These are phyloP conservation scores for Australoheros scitulus DNA, from an alignment of 2,113 vertebrate species.

Conservation along the genomic window DNA sequence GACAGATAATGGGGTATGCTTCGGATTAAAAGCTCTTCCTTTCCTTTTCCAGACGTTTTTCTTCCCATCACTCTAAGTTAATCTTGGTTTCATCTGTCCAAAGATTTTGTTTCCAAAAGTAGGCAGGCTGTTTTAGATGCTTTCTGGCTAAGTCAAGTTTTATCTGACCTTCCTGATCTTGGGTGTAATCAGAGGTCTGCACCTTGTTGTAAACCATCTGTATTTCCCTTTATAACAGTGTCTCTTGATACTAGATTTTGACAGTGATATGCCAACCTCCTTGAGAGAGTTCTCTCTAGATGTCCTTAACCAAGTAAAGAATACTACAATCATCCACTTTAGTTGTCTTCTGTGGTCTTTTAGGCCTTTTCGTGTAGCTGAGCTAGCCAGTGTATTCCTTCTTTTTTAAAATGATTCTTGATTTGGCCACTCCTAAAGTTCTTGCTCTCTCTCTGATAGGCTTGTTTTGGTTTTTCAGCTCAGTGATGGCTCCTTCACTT, in stretches of 20 bases:
- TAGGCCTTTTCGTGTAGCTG: neutral
- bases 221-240: neutral
- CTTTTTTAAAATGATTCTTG: neutral
- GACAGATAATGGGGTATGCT: neutral
- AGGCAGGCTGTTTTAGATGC: neutral
- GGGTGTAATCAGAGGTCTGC: neutral
- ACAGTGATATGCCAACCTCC: neutral
- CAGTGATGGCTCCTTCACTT: neutral
- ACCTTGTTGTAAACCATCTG: neutral
- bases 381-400: neutral
- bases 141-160: neutral
- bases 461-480: neutral
- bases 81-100: constrained; percentile 5
- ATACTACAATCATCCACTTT: neutral
- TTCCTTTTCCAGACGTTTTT: neutral
- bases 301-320: neutral
- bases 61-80: neutral
- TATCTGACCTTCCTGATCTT: neutral
- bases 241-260: neutral
- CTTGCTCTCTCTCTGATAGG: neutral
- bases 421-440: neutral
- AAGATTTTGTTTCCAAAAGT: neutral
- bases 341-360: neutral
- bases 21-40: neutral
- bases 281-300: neutral